Conservation (phyloP, 2,888 invertebrate species). For the Chouioia cunea region DNA sequence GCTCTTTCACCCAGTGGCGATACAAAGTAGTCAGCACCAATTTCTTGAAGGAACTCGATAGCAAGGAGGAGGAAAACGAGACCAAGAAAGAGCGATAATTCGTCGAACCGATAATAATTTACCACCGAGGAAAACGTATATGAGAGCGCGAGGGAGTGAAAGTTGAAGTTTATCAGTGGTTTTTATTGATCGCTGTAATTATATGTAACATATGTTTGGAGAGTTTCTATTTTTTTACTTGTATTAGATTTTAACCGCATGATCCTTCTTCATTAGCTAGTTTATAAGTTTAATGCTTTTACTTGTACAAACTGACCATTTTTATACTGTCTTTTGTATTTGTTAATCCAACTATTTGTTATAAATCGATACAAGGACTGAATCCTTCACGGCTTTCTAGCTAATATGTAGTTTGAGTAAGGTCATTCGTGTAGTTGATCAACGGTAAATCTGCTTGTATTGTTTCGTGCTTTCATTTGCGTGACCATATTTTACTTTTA, state of each 20-base stretch:
- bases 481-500: too few relatives aligned
- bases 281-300: too few relatives aligned
- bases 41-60: constrained; percentile 15
- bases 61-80: constrained; percentile 3
- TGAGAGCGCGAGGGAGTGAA: neutral
- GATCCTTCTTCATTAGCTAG: too few relatives aligned
- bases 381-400: neutral
- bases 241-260: too few relatives aligned
- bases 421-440: too few relatives aligned
- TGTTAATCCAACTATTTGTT: neutral
- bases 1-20: constrained; percentile 17
- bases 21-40: constrained; percentile 13
- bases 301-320: too few relatives aligned
- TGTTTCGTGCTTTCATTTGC: too few relatives aligned
- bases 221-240: constrained; percentile 1
- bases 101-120: neutral
- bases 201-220: neutral
- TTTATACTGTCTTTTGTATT: neutral
- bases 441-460: too few relatives aligned
- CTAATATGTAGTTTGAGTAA: too few relatives aligned
- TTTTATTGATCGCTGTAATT: neutral
- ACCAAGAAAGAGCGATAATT: neutral
- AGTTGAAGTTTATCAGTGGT: neutral
- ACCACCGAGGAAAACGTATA: neutral
- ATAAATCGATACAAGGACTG: neutral